Base-by-base conservation (phyloP, 2,113 vertebrate genomes). In the Pomatostomus ruficeps region DNA sequence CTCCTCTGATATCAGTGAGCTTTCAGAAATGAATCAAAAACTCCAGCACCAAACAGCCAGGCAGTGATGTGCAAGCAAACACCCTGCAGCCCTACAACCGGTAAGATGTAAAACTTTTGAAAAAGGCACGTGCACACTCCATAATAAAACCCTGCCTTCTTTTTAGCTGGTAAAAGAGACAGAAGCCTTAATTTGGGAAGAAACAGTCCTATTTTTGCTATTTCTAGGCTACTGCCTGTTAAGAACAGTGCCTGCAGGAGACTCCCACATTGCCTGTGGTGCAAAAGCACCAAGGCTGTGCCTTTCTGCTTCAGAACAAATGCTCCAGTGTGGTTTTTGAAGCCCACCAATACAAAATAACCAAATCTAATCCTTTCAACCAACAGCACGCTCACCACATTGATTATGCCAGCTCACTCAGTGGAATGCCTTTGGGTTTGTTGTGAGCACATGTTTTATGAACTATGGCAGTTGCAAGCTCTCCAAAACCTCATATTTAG, bases 301-400 rank as follows among this genome's bases (percentile, higher is more conserved):
- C 72, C 54, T 31, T 61, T 48, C 80, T 92, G 71, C 48, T 61
- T 46, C 65, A 36, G 35, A 87, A 83, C 73, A 92, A 89, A 54
- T 1, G 14, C 10, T 14, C 52, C 45, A 40, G 33, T 36, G 36
- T 78, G 65, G 65, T 79, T 55, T 65, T 24, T 19, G 8, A 85
- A 89, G 29, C 54, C 54, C 2, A 0, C 40, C 68, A 78, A 26
- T 5, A 68, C 61, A 72, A 74, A 89, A 88, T 20, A 89, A 87
- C 13, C 61, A 82, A 35, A 93, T 8, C 54, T 85, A 82, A 93
- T 82, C 77, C 68, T n/a, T 78, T 85, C 84, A 43, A 6, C 54
- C 65, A 84, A 81, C 59, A 71, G 67, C 67, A 48, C 0, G 0
- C n/a, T 74, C 71, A 46, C 42, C 38, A 59, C 46, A 85, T 2